Evolutionary conservation across 1,140 invertebrate genomes (phyloP).

Genomic region (Cylas formicarius): DNA sequence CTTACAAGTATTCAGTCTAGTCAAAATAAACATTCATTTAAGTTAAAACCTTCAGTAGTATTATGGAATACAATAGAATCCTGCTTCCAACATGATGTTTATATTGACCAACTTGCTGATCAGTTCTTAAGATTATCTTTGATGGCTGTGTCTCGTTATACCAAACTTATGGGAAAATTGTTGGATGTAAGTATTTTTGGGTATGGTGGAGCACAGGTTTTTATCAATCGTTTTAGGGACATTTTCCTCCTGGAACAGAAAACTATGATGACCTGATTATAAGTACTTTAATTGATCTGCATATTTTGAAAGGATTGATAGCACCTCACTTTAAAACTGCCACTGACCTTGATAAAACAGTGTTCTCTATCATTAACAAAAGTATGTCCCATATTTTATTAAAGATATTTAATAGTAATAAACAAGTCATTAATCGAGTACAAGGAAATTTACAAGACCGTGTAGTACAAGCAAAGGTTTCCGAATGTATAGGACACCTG

Average conservation of each 20-base stretch:
- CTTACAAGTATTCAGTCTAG: constrained; percentile 14
- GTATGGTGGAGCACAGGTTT: too few relatives aligned
- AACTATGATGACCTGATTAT: constrained; percentile 28
- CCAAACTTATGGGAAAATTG: constrained; percentile 25
- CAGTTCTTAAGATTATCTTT: constrained; percentile 36
- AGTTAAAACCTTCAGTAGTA: constrained; percentile 26
- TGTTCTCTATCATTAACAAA: constrained; percentile 28
- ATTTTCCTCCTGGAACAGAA: constrained; percentile 3
- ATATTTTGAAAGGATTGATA: constrained; percentile 22
- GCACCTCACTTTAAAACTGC: constrained; percentile 14
- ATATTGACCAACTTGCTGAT: constrained; percentile 34
- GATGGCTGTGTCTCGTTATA: constrained; percentile 33
- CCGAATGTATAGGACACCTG: constrained; percentile 50
- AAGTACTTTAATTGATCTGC: constrained; percentile 30
- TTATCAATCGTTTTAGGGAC: too few relatives aligned
- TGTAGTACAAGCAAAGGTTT: constrained; percentile 46
- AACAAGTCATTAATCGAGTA: constrained; percentile 46
- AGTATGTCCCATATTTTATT: constrained; percentile 21
- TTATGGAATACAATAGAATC: constrained; percentile 26
- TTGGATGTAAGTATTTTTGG: constrained; percentile 21
- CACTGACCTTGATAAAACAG: constrained; percentile 20
- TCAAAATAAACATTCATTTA: constrained; percentile 25
- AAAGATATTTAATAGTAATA: constrained; percentile 28
- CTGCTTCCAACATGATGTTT: constrained; percentile 31
- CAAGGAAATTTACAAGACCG: constrained; percentile 43